Evolutionary conservation across 2,113 vertebrate species (phyloP), one percentile per base, ranked within the genome.

Genomic region (Anhinga anhinga): DNA sequence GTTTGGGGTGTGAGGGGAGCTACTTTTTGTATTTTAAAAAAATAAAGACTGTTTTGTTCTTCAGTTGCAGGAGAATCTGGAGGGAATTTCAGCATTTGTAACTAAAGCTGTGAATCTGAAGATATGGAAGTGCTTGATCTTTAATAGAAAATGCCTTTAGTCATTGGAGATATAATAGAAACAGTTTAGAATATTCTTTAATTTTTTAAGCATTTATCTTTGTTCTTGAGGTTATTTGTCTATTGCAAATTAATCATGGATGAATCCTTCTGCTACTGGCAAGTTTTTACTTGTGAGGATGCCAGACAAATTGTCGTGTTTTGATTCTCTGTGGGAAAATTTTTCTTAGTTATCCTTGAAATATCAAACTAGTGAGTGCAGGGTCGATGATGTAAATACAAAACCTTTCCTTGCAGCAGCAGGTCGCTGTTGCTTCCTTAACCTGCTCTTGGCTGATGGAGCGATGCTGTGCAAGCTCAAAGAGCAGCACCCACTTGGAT

Each of bases 261-360:
- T 93, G 81, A 93, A 88, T 91, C 70, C 67, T 92, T 61, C 61
- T 70, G 84, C 93, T 82, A 25, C 66, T 87, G 58, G 94, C 93
- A 93, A 91, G 96, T 91, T 95, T 91, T 91, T 85, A 69, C 83
- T 95, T 91, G 93, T 74, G 84, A 67, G 49, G 58, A 94, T 87
- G 84, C 91, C 95, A 95, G 91, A 72, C 86, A 93, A 90, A 91
- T 91, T 82, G 74, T 80, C 13, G 5, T 93, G 74, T 96, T 96
- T 94, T 93, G 62, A 93, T 95, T 95, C 84, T 82, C 70, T 91
- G 62, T 94, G 89, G 84, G 96, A 94, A 95, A 93, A 85, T 70
- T 86, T 92, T 86, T 91, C 81, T 49, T 87, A 36, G 50, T 82
- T 97, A 47, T 76, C 78, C 70, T 95, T 89, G 62, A 89, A 94